Evolutionary conservation across 2,797 vertebrate species (phyloP).

Genomic region (Cuniculus paca): DNA sequence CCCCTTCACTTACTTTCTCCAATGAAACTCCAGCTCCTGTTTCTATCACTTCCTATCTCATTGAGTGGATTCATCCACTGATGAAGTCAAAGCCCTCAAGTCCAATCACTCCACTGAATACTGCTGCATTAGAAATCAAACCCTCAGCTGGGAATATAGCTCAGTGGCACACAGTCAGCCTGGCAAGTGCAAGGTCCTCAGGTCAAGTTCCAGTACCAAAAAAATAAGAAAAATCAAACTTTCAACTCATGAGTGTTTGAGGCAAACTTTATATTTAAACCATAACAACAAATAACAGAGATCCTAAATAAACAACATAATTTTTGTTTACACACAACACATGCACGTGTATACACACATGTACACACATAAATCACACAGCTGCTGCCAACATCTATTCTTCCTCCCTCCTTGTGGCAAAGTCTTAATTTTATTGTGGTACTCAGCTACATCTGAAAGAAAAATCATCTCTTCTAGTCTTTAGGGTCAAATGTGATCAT

Average conservation of each 20-base stretch:
- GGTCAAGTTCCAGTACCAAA: too few species aligned
- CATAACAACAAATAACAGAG: neutral
- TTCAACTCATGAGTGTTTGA: neutral
- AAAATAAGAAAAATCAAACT: neutral
- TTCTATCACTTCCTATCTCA: neutral
- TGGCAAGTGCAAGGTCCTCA: too few species aligned
- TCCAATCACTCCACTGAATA: neutral
- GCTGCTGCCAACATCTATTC: neutral
- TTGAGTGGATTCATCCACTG: neutral
- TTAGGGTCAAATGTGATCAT: neutral
- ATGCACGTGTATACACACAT: neutral
- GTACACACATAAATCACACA: neutral
- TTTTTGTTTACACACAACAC: neutral
- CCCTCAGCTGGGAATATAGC: neutral
- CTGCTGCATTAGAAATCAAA: neutral
- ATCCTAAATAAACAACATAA: constrained; percentile 29
- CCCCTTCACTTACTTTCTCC: neutral
- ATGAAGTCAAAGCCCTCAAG: neutral
- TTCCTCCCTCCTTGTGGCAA: neutral
- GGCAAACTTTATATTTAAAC: neutral
- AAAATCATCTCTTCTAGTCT: neutral
- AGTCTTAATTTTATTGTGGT: neutral
- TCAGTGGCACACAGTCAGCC: too few species aligned
- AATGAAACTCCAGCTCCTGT: neutral
- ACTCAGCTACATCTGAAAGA: neutral